Evolutionary conservation across 2,888 invertebrate genomes (phyloP).

Genomic region (Pandemis cinnamomeana): DNA sequence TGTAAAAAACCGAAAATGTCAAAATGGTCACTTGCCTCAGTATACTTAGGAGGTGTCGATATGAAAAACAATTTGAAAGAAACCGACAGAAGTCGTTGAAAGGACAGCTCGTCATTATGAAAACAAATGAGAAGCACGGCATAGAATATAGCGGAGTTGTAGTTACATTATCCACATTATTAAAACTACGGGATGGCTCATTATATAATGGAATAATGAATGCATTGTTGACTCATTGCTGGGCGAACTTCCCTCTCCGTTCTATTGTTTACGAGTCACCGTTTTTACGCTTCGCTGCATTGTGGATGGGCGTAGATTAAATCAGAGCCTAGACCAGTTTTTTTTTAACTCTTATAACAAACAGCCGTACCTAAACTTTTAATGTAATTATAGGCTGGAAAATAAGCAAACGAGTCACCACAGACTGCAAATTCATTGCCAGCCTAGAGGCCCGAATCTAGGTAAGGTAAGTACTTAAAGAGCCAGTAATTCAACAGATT

Average conservation of each 20-base stretch:
- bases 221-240: slow-evolving; percentile 50
- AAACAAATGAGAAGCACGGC: neutral
- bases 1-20: no score
- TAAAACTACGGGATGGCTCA: slow-evolving; percentile 47
- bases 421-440: no score
- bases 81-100: neutral
- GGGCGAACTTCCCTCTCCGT: slow-evolving; percentile 35
- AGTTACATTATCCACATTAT: slow-evolving; percentile 45
- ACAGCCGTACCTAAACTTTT: no score
- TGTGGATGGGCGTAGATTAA: slow-evolving; percentile 47
- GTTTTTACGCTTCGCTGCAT: slow-evolving; percentile 58
- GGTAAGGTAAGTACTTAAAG: no score
- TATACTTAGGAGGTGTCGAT: no score
- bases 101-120: neutral
- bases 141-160: slow-evolving; percentile 7
- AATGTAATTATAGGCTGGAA: no score
- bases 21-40: no score
- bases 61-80: neutral
- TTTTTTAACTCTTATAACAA: neutral
- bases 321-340: slow-evolving; percentile 11
- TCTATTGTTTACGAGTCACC: slow-evolving; percentile 46
- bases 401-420: no score
- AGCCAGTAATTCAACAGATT: no score
- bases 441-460: no score
- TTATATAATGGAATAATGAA: slow-evolving; percentile 61